These are phyloP conservation scores for Lepus europaeus DNA, from an alignment of 2,113 vertebrate genomes.

Conservation along the genomic window DNA sequence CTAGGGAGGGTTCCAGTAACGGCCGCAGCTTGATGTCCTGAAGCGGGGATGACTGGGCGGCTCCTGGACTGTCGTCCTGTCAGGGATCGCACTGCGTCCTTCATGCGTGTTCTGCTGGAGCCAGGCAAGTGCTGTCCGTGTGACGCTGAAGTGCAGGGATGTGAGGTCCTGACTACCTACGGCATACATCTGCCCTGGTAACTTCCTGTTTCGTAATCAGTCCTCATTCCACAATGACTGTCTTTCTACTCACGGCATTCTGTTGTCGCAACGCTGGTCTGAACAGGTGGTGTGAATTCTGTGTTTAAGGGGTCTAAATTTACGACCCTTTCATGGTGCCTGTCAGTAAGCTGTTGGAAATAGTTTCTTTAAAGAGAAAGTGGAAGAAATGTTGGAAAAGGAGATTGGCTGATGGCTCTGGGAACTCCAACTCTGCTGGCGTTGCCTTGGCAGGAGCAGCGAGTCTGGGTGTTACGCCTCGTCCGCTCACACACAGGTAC, in stretches of 20 bases:
- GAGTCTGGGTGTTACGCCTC: no score
- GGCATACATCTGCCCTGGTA: slow-evolving; percentile 40
- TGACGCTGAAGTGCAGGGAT: slow-evolving; percentile 68
- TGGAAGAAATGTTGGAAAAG: neutral
- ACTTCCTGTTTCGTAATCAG: slow-evolving; percentile 66
- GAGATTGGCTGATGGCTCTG: neutral
- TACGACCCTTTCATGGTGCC: neutral
- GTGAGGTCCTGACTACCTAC: slow-evolving; percentile 19
- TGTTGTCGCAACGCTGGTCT: slow-evolving; percentile 77
- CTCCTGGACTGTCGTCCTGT: neutral
- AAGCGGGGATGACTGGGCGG: neutral
- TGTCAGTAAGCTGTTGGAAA: neutral
- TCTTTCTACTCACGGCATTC: slow-evolving; percentile 79
- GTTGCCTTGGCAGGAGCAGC: neutral
- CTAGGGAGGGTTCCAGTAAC: neutral
- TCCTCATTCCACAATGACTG: slow-evolving; percentile 80
- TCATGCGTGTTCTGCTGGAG: neutral
- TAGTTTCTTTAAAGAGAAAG: neutral
- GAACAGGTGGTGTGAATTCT: slow-evolving; percentile 67
- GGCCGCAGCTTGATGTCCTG: neutral
- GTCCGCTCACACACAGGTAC: neutral
- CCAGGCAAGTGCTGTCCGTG: slow-evolving; percentile 74
- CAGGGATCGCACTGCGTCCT: neutral
- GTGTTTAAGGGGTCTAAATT: neutral
- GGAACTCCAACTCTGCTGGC: neutral